A percentile compares a stretch with the other conserved stretches of the same genome.
phyloP scores from a whole-genome alignment of 2,888 invertebrate species.

The Osmoderma eremita region DNA sequence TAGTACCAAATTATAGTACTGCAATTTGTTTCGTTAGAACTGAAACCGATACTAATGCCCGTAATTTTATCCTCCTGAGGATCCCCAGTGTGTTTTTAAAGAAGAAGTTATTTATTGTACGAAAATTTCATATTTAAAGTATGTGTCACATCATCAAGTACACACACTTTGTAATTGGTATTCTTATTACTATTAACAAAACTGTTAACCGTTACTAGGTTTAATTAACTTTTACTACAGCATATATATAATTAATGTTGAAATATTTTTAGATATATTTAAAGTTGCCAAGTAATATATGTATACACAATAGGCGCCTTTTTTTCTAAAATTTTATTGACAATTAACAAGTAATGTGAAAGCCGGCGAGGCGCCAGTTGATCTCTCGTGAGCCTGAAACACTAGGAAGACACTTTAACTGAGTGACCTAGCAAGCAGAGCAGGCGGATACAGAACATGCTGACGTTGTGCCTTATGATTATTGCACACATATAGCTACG shows the following conservation, averaged over 20 bases:
- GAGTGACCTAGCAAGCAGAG: conserved; percentile 55
- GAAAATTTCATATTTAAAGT: too few relatives aligned
- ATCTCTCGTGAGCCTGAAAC: conserved; percentile 49
- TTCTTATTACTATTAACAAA: conserved; percentile 1
- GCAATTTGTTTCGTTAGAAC: too few relatives aligned
- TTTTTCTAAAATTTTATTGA: conserved; percentile 39
- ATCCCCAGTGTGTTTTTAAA: too few relatives aligned
- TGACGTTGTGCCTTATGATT: conserved; percentile 48
- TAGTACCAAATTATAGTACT: too few relatives aligned
- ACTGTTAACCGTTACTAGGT: conserved; percentile 34
- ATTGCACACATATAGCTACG: conserved; percentile 56
- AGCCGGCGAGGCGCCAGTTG: conserved; percentile 41
- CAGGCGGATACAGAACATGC: conserved; percentile 49
- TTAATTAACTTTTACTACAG: conserved; percentile 24
- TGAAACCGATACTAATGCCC: too few relatives aligned
- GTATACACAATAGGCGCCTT: conserved; percentile 29
- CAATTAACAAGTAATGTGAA: conserved; percentile 45
- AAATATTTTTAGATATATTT: conserved; percentile 35
- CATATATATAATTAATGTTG: conserved; percentile 34
- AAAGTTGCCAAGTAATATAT: conserved; percentile 37
- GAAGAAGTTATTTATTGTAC: too few relatives aligned
- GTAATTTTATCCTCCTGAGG: too few relatives aligned
- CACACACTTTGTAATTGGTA: neutral
- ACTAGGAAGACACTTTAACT: conserved; percentile 61
- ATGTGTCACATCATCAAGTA: too few relatives aligned